Evolutionary conservation across 2,888 invertebrate genomes (phyloP).

Genomic region (Hyposoter didymator): DNA sequence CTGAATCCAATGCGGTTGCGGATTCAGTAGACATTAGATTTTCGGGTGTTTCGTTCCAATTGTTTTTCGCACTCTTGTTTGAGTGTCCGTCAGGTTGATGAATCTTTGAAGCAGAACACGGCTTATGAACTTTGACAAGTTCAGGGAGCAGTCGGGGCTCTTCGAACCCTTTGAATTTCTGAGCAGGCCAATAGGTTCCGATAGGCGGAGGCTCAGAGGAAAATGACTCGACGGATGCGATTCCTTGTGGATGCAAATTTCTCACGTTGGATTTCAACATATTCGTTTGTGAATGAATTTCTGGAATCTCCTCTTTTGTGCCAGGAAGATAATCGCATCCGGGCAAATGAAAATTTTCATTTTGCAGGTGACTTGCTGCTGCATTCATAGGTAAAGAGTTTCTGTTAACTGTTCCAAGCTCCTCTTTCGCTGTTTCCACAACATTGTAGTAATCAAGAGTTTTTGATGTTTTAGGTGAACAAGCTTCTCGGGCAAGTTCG

Average conservation of each 20-base stretch:
- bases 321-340: background rate
- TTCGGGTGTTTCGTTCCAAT: constrained; percentile 59
- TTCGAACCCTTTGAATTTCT: constrained; percentile 65
- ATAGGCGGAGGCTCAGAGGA: constrained; percentile 57
- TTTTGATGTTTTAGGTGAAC: background rate
- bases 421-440: background rate
- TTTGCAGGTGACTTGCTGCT: background rate
- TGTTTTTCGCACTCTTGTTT: constrained; percentile 27
- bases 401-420: background rate
- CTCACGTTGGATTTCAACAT: background rate
- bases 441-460: constrained; percentile 21
- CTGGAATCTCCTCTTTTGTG: background rate
- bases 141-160: constrained; percentile 20
- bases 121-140: constrained; percentile 17
- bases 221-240: constrained; percentile 5
- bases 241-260: background rate
- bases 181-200: constrained; percentile 67
- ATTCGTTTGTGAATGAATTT: background rate
- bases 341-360: background rate
- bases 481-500: background rate
- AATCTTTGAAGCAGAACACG: constrained; percentile 4
- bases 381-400: background rate
- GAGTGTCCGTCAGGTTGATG: constrained; percentile 32
- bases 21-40: constrained; percentile 68
- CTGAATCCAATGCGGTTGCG: constrained; percentile 69